Evolutionary conservation across 2,797 vertebrate genomes (phyloP).

Genomic region (Hafferia zeledoni): DNA sequence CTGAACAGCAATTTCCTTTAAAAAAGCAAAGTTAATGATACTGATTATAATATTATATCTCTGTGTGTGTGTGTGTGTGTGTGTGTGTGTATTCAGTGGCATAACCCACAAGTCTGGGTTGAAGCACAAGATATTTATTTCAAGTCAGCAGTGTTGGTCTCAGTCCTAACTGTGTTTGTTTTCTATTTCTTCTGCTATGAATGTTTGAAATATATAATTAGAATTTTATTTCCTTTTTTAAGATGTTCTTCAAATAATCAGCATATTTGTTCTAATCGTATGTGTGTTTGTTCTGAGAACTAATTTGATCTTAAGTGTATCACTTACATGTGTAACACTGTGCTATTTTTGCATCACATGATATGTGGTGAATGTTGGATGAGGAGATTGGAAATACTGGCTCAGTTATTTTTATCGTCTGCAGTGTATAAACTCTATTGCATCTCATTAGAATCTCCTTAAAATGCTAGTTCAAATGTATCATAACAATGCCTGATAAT

Average conservation of each 20-base stretch:
- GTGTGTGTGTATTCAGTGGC: not conserved
- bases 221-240: not conserved
- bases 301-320: not conserved
- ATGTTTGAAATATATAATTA: not conserved
- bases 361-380: not conserved
- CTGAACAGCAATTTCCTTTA: not conserved
- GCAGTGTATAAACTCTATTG: not conserved
- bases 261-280: not conserved
- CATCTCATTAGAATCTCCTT: not conserved
- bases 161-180: not conserved
- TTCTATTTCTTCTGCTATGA: not conserved
- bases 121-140: not conserved
- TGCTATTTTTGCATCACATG: not conserved
- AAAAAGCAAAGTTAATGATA: not conserved
- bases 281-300: not conserved
- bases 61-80: not conserved
- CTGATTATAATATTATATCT: not conserved
- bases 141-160: not conserved
- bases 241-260: not conserved
- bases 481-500: not conserved
- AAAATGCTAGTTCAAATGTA: not conserved
- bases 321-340: not conserved
- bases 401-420: not conserved
- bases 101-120: not conserved
- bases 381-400: not conserved